phyloP scores from a whole-genome alignment of 1,140 invertebrate genomes.

The Hyphantria cunea region DNA sequence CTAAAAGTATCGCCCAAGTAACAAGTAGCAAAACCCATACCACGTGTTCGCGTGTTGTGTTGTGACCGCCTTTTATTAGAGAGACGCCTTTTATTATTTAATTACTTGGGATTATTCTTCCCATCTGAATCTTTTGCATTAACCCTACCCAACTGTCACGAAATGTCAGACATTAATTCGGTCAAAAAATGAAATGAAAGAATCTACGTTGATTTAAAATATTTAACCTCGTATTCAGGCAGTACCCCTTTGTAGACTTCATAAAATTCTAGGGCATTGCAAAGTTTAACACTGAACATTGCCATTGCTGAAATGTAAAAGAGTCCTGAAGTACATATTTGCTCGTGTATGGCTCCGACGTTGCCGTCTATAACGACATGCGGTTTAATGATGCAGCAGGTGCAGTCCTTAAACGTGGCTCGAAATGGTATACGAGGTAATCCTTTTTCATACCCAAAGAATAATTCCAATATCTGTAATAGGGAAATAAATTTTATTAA shows the following conservation, averaged over 20 bases:
- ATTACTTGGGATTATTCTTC: too few relatives aligned
- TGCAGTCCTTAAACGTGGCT: constrained; percentile 86
- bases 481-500: too few relatives aligned
- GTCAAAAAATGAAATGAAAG: too few relatives aligned
- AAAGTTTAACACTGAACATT: constrained; percentile 89
- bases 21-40: too few relatives aligned
- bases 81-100: too few relatives aligned
- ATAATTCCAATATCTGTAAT: constrained; percentile 84
- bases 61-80: too few relatives aligned
- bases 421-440: constrained; percentile 76
- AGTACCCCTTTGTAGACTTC: constrained; percentile 96
- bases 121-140: too few relatives aligned
- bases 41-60: too few relatives aligned
- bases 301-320: constrained; percentile 91
- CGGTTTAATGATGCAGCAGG: constrained; percentile 96
- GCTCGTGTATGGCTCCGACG: constrained; percentile 88
- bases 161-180: too few relatives aligned
- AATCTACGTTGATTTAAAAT: background rate
- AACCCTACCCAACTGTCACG: too few relatives aligned
- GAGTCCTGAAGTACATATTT: constrained; percentile 87
- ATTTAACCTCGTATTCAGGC: constrained; percentile 87
- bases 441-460: constrained; percentile 81
- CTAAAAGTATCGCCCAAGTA: too few relatives aligned
- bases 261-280: constrained; percentile 93
- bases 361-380: constrained; percentile 90